phyloP scores from a whole-genome alignment of 1,140 invertebrate genomes.

The Scaptomyza montana region DNA sequence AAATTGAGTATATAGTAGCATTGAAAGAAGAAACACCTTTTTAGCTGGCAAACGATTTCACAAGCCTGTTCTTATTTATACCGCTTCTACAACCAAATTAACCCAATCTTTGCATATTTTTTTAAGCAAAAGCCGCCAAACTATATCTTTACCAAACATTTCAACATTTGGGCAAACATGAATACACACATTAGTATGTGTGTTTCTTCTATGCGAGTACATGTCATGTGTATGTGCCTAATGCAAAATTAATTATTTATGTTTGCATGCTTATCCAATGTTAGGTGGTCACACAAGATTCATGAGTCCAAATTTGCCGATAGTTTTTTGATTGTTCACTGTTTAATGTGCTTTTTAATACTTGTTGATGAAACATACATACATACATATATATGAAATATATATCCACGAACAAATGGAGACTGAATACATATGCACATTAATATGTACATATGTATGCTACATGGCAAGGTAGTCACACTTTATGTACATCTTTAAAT shows the following conservation, averaged over 20 bases:
- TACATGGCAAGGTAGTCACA: background rate
- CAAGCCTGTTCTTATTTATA: background rate
- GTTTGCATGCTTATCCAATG: background rate
- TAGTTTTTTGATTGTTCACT: background rate
- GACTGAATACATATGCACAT: conserved; percentile 12
- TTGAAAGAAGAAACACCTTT: background rate
- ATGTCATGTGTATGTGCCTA: background rate
- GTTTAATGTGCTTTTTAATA: conserved; percentile 2
- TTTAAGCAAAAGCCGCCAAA: background rate
- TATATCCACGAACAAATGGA: conserved; percentile 13
- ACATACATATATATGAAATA: conserved; percentile 9
- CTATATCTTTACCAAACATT: background rate
- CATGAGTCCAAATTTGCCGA: background rate
- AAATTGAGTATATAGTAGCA: background rate
- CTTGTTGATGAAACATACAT: conserved; percentile 36
- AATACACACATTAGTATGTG: conserved; percentile 1
- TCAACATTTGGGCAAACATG: background rate
- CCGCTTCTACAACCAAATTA: background rate
- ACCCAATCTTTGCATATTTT: background rate
- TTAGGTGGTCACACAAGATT: background rate
- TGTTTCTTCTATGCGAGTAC: background rate
- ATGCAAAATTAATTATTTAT: background rate
- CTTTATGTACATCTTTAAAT: conserved; percentile 17
- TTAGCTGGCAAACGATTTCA: background rate
- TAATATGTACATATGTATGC: background rate